Base-by-base conservation (phyloP, 2,797 vertebrate species). In the Amblyopsis hoosieri region DNA sequence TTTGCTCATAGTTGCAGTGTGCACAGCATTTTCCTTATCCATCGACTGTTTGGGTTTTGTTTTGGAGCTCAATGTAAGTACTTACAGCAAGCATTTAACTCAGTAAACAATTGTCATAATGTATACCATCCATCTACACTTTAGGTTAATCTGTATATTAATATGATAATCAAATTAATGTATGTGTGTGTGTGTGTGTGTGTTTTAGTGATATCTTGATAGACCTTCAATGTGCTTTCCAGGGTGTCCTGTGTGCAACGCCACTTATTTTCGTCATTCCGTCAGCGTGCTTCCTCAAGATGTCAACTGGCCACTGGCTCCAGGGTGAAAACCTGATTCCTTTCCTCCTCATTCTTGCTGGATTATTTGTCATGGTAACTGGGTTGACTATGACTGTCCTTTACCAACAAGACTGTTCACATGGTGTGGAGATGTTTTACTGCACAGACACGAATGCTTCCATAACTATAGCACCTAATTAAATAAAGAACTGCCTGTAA, bases 241-340 rank as follows among this genome's bases (percentile, higher is more conserved):
- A 99, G 97, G 97, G 97, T 31, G 90, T 93, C 54, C 71, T 99
- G 79, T 95, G 95, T 50, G 97, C 97, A n/a, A 93, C 91, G 2
- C 97, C 97, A 0, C 90, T 99, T 57, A 95, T 99, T 86, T 99
- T 99, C 92, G 96, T 99, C 87, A 90, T 98, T 54, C 96, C 97
- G 1, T 90, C 96, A 0, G 96, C 95, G 0, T 99, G 97, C 81
- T 98, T 94, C 77, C 87, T 99, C 71, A 98, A 92, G 76, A 92
- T 98, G 54, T 95, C 95, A 7, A 51, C 92, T 14, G 91, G 94
- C 29, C 88, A 82, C 54, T 96, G 94, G 95, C 94, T 89, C 76
- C 91, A 94, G 54, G 67, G 72, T 0, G 92, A 95, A 79, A 95
- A 94, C 61, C 31, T 96, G 64, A 74, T 95, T n/a, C 90, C 95